phyloP scores from a whole-genome alignment of 1,140 invertebrate species.

The Acromyrmex charruanus region DNA sequence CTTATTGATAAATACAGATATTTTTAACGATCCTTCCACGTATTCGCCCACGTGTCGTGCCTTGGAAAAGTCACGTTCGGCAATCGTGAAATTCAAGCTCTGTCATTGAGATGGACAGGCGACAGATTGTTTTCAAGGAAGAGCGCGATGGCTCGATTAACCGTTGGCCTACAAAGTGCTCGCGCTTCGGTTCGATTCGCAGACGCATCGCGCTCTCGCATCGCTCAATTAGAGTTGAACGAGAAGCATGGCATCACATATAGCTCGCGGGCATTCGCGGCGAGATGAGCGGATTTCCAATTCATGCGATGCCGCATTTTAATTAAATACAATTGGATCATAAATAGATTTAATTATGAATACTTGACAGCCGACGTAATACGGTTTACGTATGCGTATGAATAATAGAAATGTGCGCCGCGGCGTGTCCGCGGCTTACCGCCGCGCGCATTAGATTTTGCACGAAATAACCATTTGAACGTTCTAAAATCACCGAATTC shows the following conservation, averaged over 20 bases:
- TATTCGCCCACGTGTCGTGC: neutral
- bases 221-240: constrained; percentile 10
- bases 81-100: constrained; percentile 39
- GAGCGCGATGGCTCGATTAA: constrained; percentile 43
- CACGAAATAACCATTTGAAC: neutral
- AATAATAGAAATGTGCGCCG: constrained; percentile 52
- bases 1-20: too few relatives aligned
- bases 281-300: constrained; percentile 53
- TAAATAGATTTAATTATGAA: constrained; percentile 58
- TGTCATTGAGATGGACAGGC: constrained; percentile 7
- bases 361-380: constrained; percentile 44
- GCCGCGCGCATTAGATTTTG: neutral
- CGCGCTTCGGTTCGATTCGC: constrained; percentile 4
- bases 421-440: neutral
- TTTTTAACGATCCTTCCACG: neutral
- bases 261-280: constrained; percentile 6
- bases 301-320: constrained; percentile 37
- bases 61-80: neutral
- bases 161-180: constrained; percentile 61
- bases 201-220: neutral
- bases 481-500: constrained; percentile 11
- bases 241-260: neutral
- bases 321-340: constrained; percentile 57
- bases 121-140: constrained; percentile 72
- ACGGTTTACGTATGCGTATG: constrained; percentile 56